Conservation (phyloP, 2,888 invertebrate species). For the Synergus gifuensis region DNA sequence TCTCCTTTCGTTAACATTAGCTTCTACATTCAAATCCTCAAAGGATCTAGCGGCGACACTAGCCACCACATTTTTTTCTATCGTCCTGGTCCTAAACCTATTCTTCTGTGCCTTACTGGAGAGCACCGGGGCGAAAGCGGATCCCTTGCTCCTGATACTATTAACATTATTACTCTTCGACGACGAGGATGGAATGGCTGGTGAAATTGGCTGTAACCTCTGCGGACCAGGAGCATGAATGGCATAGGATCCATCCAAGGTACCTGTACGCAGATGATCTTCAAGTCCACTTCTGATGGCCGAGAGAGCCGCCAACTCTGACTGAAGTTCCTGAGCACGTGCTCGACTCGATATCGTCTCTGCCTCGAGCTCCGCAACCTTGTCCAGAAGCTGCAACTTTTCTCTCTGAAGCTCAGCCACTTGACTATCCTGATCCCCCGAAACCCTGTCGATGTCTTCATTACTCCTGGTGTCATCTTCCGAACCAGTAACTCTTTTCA, state of each 20-base stretch:
- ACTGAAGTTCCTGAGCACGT: slow-evolving; percentile 83
- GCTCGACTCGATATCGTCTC: slow-evolving; percentile 85
- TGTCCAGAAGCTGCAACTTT: slow-evolving; percentile 86
- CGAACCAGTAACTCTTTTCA: slow-evolving; percentile 66
- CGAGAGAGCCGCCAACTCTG: slow-evolving; percentile 81
- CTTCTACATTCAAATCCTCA: slow-evolving; percentile 69
- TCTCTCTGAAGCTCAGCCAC: slow-evolving; percentile 84
- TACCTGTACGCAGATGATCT: slow-evolving; percentile 68
- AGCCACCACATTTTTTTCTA: slow-evolving; percentile 73
- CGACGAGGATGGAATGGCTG: slow-evolving; percentile 57
- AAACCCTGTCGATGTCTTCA: slow-evolving; percentile 57
- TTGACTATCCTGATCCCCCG: slow-evolving; percentile 77
- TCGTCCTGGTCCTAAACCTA: slow-evolving; percentile 75
- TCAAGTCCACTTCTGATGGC: slow-evolving; percentile 74
- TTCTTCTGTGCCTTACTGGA: slow-evolving; percentile 70
- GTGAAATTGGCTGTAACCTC: slow-evolving; percentile 65
- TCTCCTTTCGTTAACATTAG: slow-evolving; percentile 69
- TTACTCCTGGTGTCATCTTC: slow-evolving; percentile 55
- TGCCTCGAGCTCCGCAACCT: slow-evolving; percentile 88
- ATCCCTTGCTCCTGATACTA: slow-evolving; percentile 67
- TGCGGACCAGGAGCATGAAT: slow-evolving; percentile 68
- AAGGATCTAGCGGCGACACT: slow-evolving; percentile 62
- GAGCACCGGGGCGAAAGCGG: slow-evolving; percentile 66
- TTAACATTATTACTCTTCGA: slow-evolving; percentile 59
- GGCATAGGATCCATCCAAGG: slow-evolving; percentile 49